Evolutionary conservation across 2,888 invertebrate species (phyloP).

Genomic region (Ditylenchus weischeri): DNA sequence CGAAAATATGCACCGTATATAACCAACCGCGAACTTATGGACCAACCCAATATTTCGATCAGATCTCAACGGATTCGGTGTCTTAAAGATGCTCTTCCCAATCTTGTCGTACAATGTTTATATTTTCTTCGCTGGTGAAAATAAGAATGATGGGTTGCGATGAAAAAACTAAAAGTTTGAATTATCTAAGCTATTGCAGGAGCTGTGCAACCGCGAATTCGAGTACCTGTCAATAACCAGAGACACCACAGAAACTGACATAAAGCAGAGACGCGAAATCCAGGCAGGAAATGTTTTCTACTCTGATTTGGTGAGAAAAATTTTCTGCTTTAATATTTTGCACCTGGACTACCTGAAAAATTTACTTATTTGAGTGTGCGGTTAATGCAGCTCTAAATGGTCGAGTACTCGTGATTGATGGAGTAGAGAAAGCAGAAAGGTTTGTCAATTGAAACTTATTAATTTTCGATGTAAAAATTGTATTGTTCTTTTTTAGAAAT

Average conservation of each 20-base stretch:
- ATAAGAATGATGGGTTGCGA: too few species aligned
- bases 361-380: slow-evolving; percentile 70
- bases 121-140: too few species aligned
- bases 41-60: too few species aligned
- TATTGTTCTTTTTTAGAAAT: slow-evolving; percentile 63
- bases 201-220: slow-evolving; percentile 80
- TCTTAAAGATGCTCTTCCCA: too few species aligned
- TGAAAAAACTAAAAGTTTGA: background rate
- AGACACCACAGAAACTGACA: slow-evolving; percentile 92
- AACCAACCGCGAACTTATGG: too few species aligned
- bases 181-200: slow-evolving; percentile 58
- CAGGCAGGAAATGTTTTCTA: slow-evolving; percentile 80
- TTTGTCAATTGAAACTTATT: background rate
- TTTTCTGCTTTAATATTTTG: background rate
- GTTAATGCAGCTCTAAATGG: slow-evolving; percentile 87
- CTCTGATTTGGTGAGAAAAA: background rate
- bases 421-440: slow-evolving; percentile 93
- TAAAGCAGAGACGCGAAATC: slow-evolving; percentile 91
- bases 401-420: slow-evolving; percentile 82
- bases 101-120: too few species aligned
- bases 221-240: slow-evolving; percentile 89
- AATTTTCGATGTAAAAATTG: too few species aligned
- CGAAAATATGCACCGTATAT: too few species aligned
- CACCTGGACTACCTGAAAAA: background rate
- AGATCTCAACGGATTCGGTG: too few species aligned